phyloP scores from a whole-genome alignment of 2,888 invertebrate genomes.

The Drosophila histrio region DNA sequence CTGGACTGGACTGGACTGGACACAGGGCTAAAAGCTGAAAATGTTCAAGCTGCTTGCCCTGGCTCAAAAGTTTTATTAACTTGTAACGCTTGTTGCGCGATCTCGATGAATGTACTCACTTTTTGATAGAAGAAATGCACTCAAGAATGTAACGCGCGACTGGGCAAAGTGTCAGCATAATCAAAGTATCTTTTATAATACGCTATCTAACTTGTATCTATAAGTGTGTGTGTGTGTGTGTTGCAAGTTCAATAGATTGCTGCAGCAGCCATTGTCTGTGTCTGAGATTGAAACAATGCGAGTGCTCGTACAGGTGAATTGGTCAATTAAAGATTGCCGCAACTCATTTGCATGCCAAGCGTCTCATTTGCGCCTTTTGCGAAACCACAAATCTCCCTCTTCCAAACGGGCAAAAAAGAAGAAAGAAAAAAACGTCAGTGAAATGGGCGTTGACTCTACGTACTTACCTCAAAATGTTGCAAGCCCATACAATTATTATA shows the following conservation, averaged over 20 bases:
- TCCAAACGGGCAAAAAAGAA: background rate
- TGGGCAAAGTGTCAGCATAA: conserved; percentile 67
- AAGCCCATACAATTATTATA: conserved; percentile 60
- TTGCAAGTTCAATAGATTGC: conserved; percentile 71
- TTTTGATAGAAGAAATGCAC: conserved; percentile 58
- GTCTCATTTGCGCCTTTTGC: conserved; percentile 30
- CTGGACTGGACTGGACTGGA: no score
- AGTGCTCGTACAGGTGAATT: conserved; percentile 41
- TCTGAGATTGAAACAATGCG: conserved; percentile 33
- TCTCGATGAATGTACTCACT: conserved; percentile 37
- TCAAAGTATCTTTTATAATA: background rate
- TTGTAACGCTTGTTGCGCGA: conserved; percentile 63
- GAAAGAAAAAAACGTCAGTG: conserved; percentile 22
- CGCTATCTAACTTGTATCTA: background rate
- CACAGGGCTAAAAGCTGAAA: conserved; percentile 10
- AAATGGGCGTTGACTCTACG: conserved; percentile 71
- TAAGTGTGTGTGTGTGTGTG: conserved; percentile 38
- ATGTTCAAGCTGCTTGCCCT: conserved; percentile 34
- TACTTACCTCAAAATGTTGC: conserved; percentile 63
- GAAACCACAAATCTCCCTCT: conserved; percentile 39
- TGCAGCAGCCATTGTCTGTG: conserved; percentile 35
- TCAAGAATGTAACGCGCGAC: conserved; percentile 76
- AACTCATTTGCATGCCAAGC: conserved; percentile 64
- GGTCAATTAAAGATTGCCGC: conserved; percentile 62
- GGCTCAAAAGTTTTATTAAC: conserved; percentile 69